These are phyloP conservation scores for Melinopterus prodromus DNA, from an alignment of 2,888 invertebrate genomes.

Conservation along the genomic window DNA sequence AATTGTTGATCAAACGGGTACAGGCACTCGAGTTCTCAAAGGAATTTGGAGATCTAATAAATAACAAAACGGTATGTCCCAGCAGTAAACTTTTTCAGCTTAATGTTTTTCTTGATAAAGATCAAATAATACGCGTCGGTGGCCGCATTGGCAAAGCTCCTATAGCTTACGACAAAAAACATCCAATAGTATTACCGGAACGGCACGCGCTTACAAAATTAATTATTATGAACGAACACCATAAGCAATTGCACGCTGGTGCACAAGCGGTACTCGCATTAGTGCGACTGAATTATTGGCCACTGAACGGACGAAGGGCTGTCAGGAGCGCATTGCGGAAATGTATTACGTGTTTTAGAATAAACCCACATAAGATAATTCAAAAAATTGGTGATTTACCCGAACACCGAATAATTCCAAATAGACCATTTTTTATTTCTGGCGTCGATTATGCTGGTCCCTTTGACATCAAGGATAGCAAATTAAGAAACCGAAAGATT, in stretches of 20 bases:
- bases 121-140: too few species aligned
- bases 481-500: conserved; percentile 37
- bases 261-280: conserved; percentile 11
- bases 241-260: conserved; percentile 18
- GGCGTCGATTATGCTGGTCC: conserved; percentile 42
- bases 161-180: neutral
- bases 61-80: too few species aligned
- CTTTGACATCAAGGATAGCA: conserved; percentile 34
- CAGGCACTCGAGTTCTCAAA: too few species aligned
- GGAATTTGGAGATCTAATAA: too few species aligned
- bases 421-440: conserved; percentile 40
- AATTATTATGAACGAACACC: conserved; percentile 16
- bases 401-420: neutral
- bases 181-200: too few species aligned
- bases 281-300: conserved; percentile 17
- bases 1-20: neutral
- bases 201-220: conserved; percentile 8
- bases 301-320: neutral
- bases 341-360: too few species aligned
- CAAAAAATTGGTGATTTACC: conserved; percentile 28
- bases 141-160: too few species aligned
- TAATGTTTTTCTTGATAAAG: too few species aligned
- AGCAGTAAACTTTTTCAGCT: too few species aligned
- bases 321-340: neutral
- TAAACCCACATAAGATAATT: neutral